A percentile compares a stretch with the other conserved stretches of the same genome.
phyloP scores from a whole-genome alignment of 2,888 invertebrate genomes.

The Coelinius sp. region DNA sequence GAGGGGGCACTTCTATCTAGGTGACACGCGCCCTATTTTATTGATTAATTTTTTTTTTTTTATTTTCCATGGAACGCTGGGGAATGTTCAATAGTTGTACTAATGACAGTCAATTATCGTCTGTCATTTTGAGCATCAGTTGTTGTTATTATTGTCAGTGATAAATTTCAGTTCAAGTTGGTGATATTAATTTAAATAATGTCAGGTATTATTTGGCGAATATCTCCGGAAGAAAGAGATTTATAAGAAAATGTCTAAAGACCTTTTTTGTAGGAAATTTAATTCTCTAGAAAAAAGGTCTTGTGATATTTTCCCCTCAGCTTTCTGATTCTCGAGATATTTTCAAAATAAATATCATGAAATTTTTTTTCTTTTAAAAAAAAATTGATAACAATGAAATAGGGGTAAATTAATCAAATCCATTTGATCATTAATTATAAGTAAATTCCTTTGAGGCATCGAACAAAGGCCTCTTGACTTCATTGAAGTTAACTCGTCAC shows the following conservation, averaged over 20 bases:
- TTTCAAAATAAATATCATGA: too few species aligned
- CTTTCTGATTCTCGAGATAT: too few species aligned
- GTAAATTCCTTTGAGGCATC: neutral
- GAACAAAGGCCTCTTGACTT: neutral
- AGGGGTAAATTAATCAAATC: neutral
- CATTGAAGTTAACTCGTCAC: neutral
- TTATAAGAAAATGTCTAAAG: too few species aligned
- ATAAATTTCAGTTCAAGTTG: neutral
- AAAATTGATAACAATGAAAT: too few species aligned
- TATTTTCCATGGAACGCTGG: neutral
- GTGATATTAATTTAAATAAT: too few species aligned
- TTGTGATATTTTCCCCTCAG: too few species aligned
- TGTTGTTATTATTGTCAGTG: neutral
- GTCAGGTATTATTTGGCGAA: too few species aligned
- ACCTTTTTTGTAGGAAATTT: too few species aligned
- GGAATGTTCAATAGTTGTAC: neutral
- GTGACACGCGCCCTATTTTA: constrained; percentile 11
- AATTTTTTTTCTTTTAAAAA: too few species aligned
- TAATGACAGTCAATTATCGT: constrained; percentile 3
- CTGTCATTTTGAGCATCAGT: neutral
- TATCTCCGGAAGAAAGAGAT: too few species aligned
- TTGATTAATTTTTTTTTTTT: neutral
- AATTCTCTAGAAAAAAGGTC: too few species aligned
- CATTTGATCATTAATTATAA: too few species aligned
- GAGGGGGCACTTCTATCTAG: constrained; percentile 2